Conservation (phyloP, 2,888 invertebrate genomes). For the Eulithis prunata region DNA sequence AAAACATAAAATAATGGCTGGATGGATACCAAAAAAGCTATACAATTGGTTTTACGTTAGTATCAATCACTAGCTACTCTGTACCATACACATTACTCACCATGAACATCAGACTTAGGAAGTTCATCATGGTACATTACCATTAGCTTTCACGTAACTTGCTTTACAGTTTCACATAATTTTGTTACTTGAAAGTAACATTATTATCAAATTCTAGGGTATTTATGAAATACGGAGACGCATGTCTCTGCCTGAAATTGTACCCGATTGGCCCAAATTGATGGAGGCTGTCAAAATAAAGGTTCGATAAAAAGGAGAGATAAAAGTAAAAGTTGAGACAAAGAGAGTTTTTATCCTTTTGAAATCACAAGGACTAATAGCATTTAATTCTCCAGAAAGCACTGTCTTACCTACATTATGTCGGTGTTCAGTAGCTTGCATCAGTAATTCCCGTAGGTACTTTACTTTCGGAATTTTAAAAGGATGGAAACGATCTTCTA, state of each 20-base stretch:
- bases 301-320: slow-evolving; percentile 84
- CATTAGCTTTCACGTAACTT: slow-evolving; percentile 51
- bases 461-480: slow-evolving; percentile 49
- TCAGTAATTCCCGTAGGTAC: too few relatives aligned
- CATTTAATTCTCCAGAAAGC: not conserved
- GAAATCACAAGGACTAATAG: slow-evolving; percentile 38
- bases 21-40: slow-evolving; percentile 61
- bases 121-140: slow-evolving; percentile 36
- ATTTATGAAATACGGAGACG: slow-evolving; percentile 88
- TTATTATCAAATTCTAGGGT: slow-evolving; percentile 85
- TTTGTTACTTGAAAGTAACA: slow-evolving; percentile 58
- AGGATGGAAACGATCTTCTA: slow-evolving; percentile 64
- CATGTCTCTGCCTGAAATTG: slow-evolving; percentile 88
- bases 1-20: slow-evolving; percentile 54
- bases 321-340: slow-evolving; percentile 64
- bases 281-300: slow-evolving; percentile 86
- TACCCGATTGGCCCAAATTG: slow-evolving; percentile 92
- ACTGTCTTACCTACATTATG: too few relatives aligned
- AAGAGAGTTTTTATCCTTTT: slow-evolving; percentile 58
- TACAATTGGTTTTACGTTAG: slow-evolving; percentile 58
- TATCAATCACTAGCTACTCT: slow-evolving; percentile 37
- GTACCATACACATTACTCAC: slow-evolving; percentile 36
- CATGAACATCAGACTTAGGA: slow-evolving; percentile 31
- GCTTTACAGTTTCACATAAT: slow-evolving; percentile 42
- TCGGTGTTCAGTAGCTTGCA: too few relatives aligned